Evolutionary conservation across 1,140 invertebrate species (phyloP).

Genomic region (Arctopsyche grandis): DNA sequence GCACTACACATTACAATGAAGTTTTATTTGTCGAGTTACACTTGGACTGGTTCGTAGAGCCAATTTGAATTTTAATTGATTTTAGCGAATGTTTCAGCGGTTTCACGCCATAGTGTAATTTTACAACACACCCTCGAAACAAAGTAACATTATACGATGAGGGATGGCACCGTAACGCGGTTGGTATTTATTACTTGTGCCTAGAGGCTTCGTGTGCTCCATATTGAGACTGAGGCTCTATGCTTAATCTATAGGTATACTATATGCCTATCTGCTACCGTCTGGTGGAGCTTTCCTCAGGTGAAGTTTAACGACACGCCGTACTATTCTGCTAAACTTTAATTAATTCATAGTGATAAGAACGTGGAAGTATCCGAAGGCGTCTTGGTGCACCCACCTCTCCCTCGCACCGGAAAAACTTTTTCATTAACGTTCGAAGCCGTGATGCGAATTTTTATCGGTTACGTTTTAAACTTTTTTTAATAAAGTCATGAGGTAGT

Average conservation of each 20-base stretch:
- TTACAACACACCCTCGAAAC: too few species aligned
- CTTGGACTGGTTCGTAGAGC: too few species aligned
- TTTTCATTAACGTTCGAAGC: slow-evolving; percentile 37
- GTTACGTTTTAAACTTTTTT: not conserved
- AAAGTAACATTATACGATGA: slow-evolving; percentile 1
- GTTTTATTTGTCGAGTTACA: too few species aligned
- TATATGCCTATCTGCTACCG: not conserved
- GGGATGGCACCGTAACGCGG: not conserved
- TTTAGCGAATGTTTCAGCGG: too few species aligned
- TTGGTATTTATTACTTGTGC: not conserved
- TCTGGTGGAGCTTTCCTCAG: slow-evolving; percentile 20
- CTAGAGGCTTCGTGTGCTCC: slow-evolving; percentile 1
- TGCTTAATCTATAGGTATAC: not conserved
- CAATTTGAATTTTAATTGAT: too few species aligned
- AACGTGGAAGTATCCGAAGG: slow-evolving; percentile 33
- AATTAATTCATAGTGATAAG: slow-evolving; percentile 47
- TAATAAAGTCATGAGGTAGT: too few species aligned
- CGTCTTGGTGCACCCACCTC: not conserved
- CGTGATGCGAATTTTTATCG: slow-evolving; percentile 42
- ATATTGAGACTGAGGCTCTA: not conserved
- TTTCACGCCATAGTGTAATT: too few species aligned
- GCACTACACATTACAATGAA: too few species aligned
- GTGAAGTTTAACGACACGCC: slow-evolving; percentile 42
- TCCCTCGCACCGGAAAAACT: slow-evolving; percentile 18
- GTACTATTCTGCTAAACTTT: slow-evolving; percentile 44